Percentiles rank a stretch among this genome's conserved stretches.
phyloP scores from a whole-genome alignment of 2,888 invertebrate species.

The Liopterus haemorrhoidalis region DNA sequence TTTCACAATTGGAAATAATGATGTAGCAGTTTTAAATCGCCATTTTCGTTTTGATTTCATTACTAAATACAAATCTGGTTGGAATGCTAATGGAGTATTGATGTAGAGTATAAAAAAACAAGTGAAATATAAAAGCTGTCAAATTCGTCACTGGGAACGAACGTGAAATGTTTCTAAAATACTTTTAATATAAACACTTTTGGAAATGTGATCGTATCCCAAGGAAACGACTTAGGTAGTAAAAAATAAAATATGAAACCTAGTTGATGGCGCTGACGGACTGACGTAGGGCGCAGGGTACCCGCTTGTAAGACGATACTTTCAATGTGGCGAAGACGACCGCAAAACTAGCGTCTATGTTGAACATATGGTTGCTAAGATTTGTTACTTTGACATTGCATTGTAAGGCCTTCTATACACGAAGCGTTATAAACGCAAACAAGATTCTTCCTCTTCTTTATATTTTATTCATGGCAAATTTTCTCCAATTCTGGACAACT shows the following conservation, averaged over 20 bases:
- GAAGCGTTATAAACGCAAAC: too few species aligned
- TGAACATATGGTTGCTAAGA: too few species aligned
- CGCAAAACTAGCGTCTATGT: too few species aligned
- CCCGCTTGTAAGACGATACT: conserved; percentile 13
- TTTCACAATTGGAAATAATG: too few species aligned
- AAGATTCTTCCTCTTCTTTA: too few species aligned
- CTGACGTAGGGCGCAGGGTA: conserved; percentile 1
- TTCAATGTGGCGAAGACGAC: conserved; percentile 7
- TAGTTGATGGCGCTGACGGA: not conserved
- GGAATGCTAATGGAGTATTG: conserved; percentile 21
- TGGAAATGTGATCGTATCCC: conserved; percentile 14
- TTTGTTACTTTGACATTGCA: too few species aligned
- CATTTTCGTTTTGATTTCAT: conserved; percentile 17
- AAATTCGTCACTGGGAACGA: conserved; percentile 10
- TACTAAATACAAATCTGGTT: conserved; percentile 11
- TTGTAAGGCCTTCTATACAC: too few species aligned
- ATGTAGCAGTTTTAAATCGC: too few species aligned
- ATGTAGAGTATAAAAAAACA: conserved; percentile 18
- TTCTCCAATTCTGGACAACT: too few species aligned
- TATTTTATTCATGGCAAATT: too few species aligned
- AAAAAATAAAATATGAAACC: conserved; percentile 17
- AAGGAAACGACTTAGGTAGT: conserved; percentile 18
- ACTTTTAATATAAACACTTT: conserved; percentile 16
- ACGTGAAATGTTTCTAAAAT: conserved; percentile 3
- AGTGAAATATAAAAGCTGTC: conserved; percentile 16